Percentiles rank a stretch among this genome's conserved stretches.
Conservation (phyloP, 2,888 invertebrate species). For the Antheraea yamamai region DNA sequence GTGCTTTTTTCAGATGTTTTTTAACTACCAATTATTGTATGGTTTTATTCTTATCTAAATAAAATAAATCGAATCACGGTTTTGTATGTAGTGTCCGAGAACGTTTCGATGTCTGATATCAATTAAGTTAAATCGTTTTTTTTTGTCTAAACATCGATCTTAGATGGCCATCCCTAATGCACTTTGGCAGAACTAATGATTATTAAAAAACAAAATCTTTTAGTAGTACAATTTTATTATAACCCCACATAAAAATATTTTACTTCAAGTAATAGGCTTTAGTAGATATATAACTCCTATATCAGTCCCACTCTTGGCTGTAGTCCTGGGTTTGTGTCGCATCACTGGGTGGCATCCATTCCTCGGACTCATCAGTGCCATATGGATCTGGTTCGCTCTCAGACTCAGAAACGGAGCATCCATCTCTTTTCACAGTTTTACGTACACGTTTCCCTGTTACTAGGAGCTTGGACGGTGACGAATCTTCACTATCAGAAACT, state of each 20-base stretch:
- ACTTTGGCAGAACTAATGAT: no score
- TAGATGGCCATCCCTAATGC: no score
- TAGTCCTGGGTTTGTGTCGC: constrained; percentile 47
- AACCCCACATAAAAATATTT: background rate
- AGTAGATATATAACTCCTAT: background rate
- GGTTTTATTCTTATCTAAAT: no score
- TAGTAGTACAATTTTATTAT: background rate
- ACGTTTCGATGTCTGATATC: no score
- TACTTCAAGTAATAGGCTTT: background rate
- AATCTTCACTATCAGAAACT: constrained; percentile 33
- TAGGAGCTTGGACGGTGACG: constrained; percentile 37
- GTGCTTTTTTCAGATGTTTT: no score
- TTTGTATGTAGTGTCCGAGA: no score
- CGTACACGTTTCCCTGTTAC: constrained; percentile 58
- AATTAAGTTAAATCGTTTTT: no score
- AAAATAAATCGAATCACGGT: no score
- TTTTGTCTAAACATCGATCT: no score
- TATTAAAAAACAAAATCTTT: background rate
- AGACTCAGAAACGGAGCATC: constrained; percentile 52
- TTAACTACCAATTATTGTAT: no score
- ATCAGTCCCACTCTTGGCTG: constrained; percentile 32
- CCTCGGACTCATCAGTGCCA: constrained; percentile 73
- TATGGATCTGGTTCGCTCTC: constrained; percentile 72
- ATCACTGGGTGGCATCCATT: constrained; percentile 67
- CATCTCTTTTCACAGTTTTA: constrained; percentile 41